Evolutionary conservation across 2,797 vertebrate genomes (phyloP), one percentile per base, ranked within the genome.

Genomic region (Pseudomugil tenellus): DNA sequence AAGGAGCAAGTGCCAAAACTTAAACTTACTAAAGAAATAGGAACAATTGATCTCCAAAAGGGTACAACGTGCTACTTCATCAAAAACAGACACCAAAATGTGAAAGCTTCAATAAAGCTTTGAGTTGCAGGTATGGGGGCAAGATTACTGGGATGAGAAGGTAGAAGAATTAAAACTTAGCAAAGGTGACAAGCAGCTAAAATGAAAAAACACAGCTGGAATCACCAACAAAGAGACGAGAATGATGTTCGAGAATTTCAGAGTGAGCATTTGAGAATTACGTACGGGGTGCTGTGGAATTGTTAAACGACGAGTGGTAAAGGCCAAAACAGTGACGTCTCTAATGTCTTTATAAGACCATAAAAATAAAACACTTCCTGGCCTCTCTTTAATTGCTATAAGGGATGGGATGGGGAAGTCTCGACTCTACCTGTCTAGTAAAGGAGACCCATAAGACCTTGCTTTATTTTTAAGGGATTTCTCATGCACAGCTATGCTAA

Each of bases 281-380:
- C 67, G 58, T 63, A 8, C n/a, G 63, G 55, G 65, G 76, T 21
- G 52, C 35, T 57, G 53, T 58, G 37, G 69, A 77, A 66, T 23
- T 62, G 35, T 70, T 77, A 66, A 74, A 77, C 25, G 41, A 66
- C 49, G 58, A 43, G 31, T 49, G 76, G 26, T 57, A 58, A 67
- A 76, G 66, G 68, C 57, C 49, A 72, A 68, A 65, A 46, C 49
- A 77, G 77, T 49, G 53, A 69, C 62, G 67, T 61, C 74, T 78
- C 73, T 78, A 86, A 89, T 84, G 85, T 83, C 72, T 87, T 91
- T 88, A 89, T 87, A 86, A 87, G 79, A 80, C 67, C 70, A 82
- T 89, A 90, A 89, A 59, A 88, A 83, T 64, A 63, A 57, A 81
- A 80, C 49, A 70, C 74, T 87, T 88, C 83, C 80, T 90, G 80